phyloP scores from a whole-genome alignment of 1,140 invertebrate species.

The Macrobrachium rosenbergii region DNA sequence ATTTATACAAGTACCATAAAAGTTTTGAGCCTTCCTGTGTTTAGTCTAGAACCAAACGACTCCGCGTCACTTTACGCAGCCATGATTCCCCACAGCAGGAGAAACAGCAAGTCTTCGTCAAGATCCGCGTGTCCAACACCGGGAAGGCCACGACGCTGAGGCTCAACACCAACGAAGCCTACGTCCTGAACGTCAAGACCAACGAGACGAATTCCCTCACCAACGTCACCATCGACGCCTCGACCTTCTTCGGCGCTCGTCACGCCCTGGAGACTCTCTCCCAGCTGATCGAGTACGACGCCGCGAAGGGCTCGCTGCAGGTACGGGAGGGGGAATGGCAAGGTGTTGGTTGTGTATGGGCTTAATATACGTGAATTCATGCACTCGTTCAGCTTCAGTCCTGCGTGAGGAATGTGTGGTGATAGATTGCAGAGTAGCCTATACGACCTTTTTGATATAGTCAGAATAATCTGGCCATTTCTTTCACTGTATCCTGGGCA shows the following conservation, averaged over 20 bases:
- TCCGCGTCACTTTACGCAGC: background rate
- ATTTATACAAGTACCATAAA: too few relatives aligned
- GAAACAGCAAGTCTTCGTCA: conserved; percentile 9
- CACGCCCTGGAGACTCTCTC: conserved; percentile 69
- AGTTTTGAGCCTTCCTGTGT: too few relatives aligned
- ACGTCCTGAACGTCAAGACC: conserved; percentile 73
- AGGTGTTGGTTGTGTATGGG: too few relatives aligned
- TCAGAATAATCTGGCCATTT: too few relatives aligned
- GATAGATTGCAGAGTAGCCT: too few relatives aligned
- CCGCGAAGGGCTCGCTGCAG: conserved; percentile 33
- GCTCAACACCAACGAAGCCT: conserved; percentile 80
- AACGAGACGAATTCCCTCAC: conserved; percentile 55
- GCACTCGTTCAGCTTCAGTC: too few relatives aligned
- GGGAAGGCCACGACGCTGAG: conserved; percentile 69
- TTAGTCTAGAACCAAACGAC: background rate
- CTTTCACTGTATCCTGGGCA: too few relatives aligned
- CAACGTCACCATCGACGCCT: conserved; percentile 66
- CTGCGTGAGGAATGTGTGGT: too few relatives aligned
- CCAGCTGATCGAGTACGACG: conserved; percentile 67
- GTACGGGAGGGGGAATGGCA: background rate
- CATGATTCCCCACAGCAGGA: background rate
- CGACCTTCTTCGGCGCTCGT: conserved; percentile 69
- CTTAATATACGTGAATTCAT: too few relatives aligned
- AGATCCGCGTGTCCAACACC: conserved; percentile 48
- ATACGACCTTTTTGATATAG: too few relatives aligned